These are phyloP conservation scores for Trichonephila clavipes DNA, from an alignment of 1,140 invertebrate species.

Conservation along the genomic window DNA sequence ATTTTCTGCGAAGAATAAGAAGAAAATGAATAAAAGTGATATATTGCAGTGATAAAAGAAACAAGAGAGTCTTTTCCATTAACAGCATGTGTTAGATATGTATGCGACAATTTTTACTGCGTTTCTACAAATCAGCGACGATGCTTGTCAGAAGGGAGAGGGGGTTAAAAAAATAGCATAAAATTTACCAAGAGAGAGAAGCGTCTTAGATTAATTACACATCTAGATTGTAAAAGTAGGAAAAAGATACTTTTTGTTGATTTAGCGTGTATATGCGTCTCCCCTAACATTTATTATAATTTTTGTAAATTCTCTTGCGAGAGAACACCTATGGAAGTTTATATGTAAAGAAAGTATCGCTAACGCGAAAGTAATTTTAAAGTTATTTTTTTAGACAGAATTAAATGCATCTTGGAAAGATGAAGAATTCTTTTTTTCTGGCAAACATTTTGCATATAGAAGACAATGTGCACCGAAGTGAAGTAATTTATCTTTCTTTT, in stretches of 20 bases:
- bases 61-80: constrained; percentile 12
- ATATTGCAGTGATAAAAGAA: neutral
- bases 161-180: neutral
- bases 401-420: neutral
- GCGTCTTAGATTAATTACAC: constrained; percentile 14
- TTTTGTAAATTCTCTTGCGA: neutral
- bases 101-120: constrained; percentile 9
- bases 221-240: neutral
- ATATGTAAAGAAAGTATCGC: neutral
- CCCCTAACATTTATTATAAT: neutral
- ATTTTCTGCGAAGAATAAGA: neutral
- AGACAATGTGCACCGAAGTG: constrained; percentile 25
- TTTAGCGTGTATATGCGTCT: neutral
- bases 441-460: constrained; percentile 35
- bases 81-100: neutral
- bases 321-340: neutral
- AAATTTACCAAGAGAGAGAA: neutral
- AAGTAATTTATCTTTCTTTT: constrained; percentile 40
- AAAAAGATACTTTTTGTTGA: neutral
- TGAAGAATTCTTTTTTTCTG: neutral
- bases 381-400: neutral
- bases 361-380: constrained; percentile 20
- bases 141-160: neutral
- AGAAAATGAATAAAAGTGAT: neutral
- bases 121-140: neutral